phyloP scores from a whole-genome alignment of 2,113 vertebrate genomes.

The Leptobrachium leishanense region DNA sequence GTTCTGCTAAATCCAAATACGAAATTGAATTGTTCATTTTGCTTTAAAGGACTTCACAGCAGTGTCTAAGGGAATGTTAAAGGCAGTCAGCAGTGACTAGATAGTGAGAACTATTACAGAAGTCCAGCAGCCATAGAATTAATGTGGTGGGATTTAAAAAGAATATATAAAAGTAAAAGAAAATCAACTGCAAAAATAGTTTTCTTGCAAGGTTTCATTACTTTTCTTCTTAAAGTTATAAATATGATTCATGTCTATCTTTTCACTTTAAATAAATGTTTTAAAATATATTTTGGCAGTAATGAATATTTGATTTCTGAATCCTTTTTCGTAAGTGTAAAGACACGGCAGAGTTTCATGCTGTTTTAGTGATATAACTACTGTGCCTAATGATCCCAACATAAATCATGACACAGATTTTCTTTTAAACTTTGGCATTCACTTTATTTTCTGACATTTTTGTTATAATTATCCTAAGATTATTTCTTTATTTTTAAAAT shows the following conservation, averaged over 20 bases:
- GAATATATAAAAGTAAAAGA: constrained; percentile 13
- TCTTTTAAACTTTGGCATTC: background rate
- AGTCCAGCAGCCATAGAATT: constrained; percentile 43
- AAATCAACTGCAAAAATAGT: constrained; percentile 25
- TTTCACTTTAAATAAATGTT: constrained; percentile 1
- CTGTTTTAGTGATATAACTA: background rate
- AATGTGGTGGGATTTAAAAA: constrained; percentile 36
- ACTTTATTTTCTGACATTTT: background rate
- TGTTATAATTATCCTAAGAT: background rate
- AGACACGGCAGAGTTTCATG: background rate
- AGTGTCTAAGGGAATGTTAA: constrained; percentile 22
- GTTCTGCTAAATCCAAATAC: constrained; percentile 47
- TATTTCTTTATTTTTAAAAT: too few relatives aligned
- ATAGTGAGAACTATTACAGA: constrained; percentile 41
- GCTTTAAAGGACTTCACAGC: constrained; percentile 45
- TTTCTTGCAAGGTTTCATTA: constrained; percentile 13
- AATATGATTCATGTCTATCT: constrained; percentile 5
- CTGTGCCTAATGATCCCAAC: background rate
- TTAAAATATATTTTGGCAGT: background rate
- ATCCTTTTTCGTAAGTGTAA: background rate
- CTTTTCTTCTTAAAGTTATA: background rate
- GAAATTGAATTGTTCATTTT: constrained; percentile 50
- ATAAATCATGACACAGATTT: background rate
- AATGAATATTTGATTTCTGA: background rate
- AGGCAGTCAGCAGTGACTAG: constrained; percentile 47